Percentiles rank a stretch among this genome's conserved stretches.
These are phyloP conservation scores for Philaethria dido DNA, from an alignment of 2,888 invertebrate genomes.

Conservation along the genomic window DNA sequence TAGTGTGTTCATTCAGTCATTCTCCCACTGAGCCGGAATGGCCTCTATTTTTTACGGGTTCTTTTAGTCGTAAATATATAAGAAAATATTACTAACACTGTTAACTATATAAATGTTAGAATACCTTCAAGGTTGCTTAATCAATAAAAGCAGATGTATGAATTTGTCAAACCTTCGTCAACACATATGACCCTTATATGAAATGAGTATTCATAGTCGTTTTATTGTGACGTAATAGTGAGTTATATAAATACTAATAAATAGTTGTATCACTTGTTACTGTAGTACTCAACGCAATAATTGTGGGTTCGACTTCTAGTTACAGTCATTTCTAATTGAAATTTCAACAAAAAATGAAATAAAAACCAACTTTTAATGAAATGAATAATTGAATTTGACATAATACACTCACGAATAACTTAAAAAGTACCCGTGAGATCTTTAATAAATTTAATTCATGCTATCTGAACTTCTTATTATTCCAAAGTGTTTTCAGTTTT, in stretches of 20 bases:
- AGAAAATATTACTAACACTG: not conserved
- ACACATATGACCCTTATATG: not conserved
- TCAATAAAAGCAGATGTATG: conserved; percentile 25
- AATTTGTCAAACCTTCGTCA: conserved; percentile 38
- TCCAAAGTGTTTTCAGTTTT: too few species aligned
- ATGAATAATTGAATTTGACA: too few species aligned
- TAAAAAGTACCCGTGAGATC: too few species aligned
- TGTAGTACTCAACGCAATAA: not conserved
- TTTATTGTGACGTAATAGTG: not conserved
- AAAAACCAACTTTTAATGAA: too few species aligned
- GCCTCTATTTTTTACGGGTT: not conserved
- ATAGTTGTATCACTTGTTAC: not conserved
- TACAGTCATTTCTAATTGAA: not conserved
- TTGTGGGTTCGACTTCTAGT: not conserved
- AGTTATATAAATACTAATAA: not conserved
- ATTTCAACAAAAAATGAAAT: too few species aligned
- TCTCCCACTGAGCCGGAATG: not conserved
- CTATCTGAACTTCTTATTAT: too few species aligned
- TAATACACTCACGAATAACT: too few species aligned
- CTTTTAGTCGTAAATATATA: not conserved
- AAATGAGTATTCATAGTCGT: conserved; percentile 7
- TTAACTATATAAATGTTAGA: not conserved
- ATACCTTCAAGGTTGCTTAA: conserved; percentile 8
- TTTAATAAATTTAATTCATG: too few species aligned
- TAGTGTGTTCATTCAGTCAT: not conserved